Base-by-base conservation (phyloP, 2,888 invertebrate species). In the Drosophila siamana region DNA sequence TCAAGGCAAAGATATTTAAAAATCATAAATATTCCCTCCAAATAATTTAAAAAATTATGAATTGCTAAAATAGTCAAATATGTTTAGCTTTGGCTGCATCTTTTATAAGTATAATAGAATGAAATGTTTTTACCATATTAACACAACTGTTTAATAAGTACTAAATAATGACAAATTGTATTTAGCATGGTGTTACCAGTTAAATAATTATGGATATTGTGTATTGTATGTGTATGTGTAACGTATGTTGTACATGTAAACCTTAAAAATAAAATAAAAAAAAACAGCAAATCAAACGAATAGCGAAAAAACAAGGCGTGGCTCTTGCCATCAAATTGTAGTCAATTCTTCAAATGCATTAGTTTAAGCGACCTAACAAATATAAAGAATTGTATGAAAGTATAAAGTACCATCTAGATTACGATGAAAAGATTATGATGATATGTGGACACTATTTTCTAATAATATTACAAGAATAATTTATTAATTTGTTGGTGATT, bases 21-120 rank as follows among this genome's bases (percentile, higher is more conserved):
- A 86, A 81, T 90, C 90, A 90, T 90, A 86, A 90, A 89, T 90
- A 91, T 91, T 91, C 91, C 91, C 90, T 90, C 91, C 90, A 90
- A 83, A 88, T 90, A 88, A 90, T 91, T 90, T 90, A 88, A 86
- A 91, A 91, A 90, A 88, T 90, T 91, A 90, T 86, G 76, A 80
- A 85, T 80, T 71, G 74, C 74, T 76, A 72, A 73, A 77, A 64
- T 63, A 67, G 70, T 64, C 80, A 83, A 74, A 68, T 22, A 59
- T 40, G 50, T 69, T 66, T 62, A 67, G 62, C 64, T 65, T 63
- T 72, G 80, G 60, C 78, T 65, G 50, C 69, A 65, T 78, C 76
- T 87, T 82, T 85, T 72, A 81, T 85, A 81, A 72, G 64, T 71
- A 67, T 74, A 78, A 86, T 77, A 60, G 44, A 80, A 55, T 38